These are phyloP conservation scores for Agrotis clavis DNA, from an alignment of 2,888 invertebrate genomes.

Conservation along the genomic window DNA sequence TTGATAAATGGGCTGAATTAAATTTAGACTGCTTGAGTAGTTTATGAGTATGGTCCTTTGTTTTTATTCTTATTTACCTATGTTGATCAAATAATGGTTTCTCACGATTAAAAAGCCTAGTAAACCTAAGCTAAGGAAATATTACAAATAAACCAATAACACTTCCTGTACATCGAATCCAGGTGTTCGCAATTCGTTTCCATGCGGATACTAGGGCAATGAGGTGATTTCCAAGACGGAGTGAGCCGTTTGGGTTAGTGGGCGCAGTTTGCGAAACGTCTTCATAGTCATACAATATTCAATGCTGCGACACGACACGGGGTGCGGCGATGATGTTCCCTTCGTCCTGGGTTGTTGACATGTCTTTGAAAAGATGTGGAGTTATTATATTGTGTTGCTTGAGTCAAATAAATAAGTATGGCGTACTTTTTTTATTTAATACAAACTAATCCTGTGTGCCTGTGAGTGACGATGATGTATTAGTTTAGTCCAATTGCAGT, in stretches of 20 bases:
- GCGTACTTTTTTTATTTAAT: too few relatives aligned
- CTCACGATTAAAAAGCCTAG: neutral
- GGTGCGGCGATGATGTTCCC: slow-evolving; percentile 42
- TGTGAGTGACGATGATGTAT: too few relatives aligned
- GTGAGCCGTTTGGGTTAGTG: slow-evolving; percentile 40
- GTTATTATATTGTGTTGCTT: too few relatives aligned
- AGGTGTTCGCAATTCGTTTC: slow-evolving; percentile 31
- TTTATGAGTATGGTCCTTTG: too few relatives aligned
- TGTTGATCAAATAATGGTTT: too few relatives aligned
- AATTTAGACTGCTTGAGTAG: too few relatives aligned
- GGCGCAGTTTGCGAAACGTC: slow-evolving; percentile 40
- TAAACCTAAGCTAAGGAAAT: neutral
- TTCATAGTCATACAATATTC: slow-evolving; percentile 60
- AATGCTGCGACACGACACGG: slow-evolving; percentile 56
- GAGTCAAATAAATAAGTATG: too few relatives aligned
- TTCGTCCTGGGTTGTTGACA: slow-evolving; percentile 15
- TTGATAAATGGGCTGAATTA: too few relatives aligned
- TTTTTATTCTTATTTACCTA: too few relatives aligned
- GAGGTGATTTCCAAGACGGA: slow-evolving; percentile 46
- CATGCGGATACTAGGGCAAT: slow-evolving; percentile 32
- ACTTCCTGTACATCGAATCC: slow-evolving; percentile 5
- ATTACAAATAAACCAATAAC: neutral
- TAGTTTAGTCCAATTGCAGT: too few relatives aligned
- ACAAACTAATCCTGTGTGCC: too few relatives aligned
- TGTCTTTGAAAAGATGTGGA: neutral